Base-by-base conservation (phyloP, 2,797 vertebrate species). In the Anniella stebbinsi region DNA sequence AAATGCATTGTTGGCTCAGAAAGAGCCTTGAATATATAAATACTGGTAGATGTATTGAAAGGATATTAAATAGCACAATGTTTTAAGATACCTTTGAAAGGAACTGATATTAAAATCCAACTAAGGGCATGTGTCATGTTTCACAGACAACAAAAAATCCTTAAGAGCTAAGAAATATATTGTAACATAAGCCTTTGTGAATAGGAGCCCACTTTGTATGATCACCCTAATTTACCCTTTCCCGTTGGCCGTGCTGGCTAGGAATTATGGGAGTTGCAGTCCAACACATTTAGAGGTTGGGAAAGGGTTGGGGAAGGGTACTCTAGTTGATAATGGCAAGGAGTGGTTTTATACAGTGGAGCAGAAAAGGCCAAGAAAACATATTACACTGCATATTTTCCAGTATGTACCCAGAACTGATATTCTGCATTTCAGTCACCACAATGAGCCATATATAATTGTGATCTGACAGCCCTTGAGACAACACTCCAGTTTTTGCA, bases 21-120 rank as follows among this genome's bases (percentile, higher is more conserved):
- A 80, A 73, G 57, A 60, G 88, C 67, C 93, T 57, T 86, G 73
- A 77, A 75, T 54, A 7, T 80, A 54, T 88, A 86, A 92, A 86
- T 92, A 76, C 67, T 57, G 87, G 83, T 81, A 70, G 66, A 28
- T 18, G 4, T 25, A 70, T 28, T 88, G 38, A n/a, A 45, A 41
- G 80, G 75, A 63, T n/a, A 66, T 87, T 77, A 60, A 76, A 6
- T 77, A 81, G 28, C 48, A 72, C 51, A 81, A n/a, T 1, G 15
- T 82, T 82, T 88, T 73, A 88, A 60, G 48, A 73, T 63, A 48
- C 23, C 21, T 60, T 60, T 82, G 21, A 63, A 88, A 60, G 21
- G n/a, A 75, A 45, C 33, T 12, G 33, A 76, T 75, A 48, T 63
- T 75, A 63, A 54, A 60, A 73, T 54, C 28, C 41, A 28, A 7